phyloP scores from a whole-genome alignment of 2,797 vertebrate genomes.

The Molossus alvarezi region DNA sequence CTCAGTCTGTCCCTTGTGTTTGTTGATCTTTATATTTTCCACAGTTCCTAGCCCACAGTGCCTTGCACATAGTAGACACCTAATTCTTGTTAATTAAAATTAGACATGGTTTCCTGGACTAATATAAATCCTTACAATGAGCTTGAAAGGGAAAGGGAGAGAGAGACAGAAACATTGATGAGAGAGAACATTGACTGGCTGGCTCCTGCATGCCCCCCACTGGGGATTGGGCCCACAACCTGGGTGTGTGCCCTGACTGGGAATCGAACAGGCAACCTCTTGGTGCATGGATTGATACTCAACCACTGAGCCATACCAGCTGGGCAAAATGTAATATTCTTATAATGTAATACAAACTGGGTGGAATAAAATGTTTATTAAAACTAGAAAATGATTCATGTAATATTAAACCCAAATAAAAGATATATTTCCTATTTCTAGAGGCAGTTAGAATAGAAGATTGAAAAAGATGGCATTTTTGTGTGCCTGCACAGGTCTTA shows the following conservation, averaged over 20 bases:
- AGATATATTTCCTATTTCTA: conserved; percentile 61
- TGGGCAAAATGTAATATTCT: not conserved
- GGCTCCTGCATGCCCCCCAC: too few species aligned
- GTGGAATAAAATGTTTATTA: conserved; percentile 38
- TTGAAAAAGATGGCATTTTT: conserved; percentile 10
- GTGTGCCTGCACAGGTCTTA: not conserved
- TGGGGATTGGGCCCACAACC: too few species aligned
- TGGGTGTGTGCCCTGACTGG: too few species aligned
- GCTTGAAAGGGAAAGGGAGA: not conserved
- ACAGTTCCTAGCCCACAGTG: not conserved
- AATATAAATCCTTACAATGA: conserved; percentile 34
- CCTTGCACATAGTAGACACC: not conserved
- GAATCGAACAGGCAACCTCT: too few species aligned
- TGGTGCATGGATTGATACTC: too few species aligned
- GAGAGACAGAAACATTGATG: too few species aligned
- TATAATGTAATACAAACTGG: not conserved
- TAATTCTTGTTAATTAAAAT: conserved; percentile 61
- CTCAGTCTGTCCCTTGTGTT: not conserved
- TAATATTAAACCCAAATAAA: conserved; percentile 45
- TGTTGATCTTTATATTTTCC: conserved; percentile 40
- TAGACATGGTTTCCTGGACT: not conserved
- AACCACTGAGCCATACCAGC: too few species aligned
- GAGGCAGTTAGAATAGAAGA: conserved; percentile 61
- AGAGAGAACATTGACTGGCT: too few species aligned
- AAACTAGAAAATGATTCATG: conserved; percentile 35